Evolutionary conservation across 2,113 vertebrate genomes (phyloP), one percentile per base, ranked within the genome.

Genomic region (Pardalotus punctatus): DNA sequence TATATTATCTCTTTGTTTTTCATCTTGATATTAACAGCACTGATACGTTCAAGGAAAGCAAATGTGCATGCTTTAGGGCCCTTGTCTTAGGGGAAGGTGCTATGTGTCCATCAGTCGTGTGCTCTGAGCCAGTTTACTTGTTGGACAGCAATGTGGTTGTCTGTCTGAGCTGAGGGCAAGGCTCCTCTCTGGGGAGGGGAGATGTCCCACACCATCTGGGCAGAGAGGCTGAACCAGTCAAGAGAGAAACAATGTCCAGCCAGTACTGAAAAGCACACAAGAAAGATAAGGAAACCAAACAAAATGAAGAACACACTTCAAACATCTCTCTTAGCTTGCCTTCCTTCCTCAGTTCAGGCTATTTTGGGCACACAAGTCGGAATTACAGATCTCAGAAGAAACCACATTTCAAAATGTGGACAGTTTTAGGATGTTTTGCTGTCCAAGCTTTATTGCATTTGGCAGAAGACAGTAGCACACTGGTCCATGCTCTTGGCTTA

Each of bases 61-160:
- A 45, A 56, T 18, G 11, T 2, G 2, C 12, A 9, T 47, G 35
- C 3, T 85, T 81, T 58, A 48, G 61, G 40, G 23, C 71, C 9
- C 27, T 56, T 60, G 28, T 61, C 69, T 66, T 53, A 50, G 69
- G 65, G 42, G 13, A 60, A 35, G 33, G 5, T 36, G 4, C 36
- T 38, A 1, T 29, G 20, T 50, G 50, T 14, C 42, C 23, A 12
- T 33, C 1, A 2, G 2, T 4, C 0, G 0, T 12, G 21, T 25
- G 6, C n/a, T 53, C 28, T 76, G 42, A 40, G 36, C 7, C 54
- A 23, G 25, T 43, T 43, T 56, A n/a, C 27, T 19, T 3, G 0
- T 20, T 62, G 40, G 76, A 48, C 21, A 12, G 1, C 28, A 19
- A 1, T 0, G 1, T 40, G 48, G 5, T 23, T 67, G 12, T 56